phyloP scores from a whole-genome alignment of 2,797 vertebrate species.

The Lutjanus argentimaculatus region DNA sequence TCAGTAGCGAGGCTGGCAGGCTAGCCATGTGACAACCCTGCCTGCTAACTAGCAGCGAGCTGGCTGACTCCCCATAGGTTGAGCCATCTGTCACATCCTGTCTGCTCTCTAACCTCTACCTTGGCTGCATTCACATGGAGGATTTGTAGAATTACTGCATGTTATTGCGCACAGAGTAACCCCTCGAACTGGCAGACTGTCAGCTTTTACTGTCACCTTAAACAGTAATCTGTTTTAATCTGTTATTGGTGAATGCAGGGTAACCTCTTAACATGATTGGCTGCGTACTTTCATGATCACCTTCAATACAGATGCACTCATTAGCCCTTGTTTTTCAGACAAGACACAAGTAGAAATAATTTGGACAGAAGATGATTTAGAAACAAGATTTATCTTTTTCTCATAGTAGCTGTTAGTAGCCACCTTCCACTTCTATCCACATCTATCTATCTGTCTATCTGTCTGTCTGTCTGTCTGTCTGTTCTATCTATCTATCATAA shows the following conservation, averaged over 20 bases:
- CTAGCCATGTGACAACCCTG: slow-evolving; percentile 18
- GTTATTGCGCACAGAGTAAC: slow-evolving; percentile 58
- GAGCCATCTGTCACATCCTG: slow-evolving; percentile 81
- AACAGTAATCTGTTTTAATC: slow-evolving; percentile 67
- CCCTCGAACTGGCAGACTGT: slow-evolving; percentile 44
- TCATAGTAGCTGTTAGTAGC: not conserved
- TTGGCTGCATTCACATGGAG: slow-evolving; percentile 55
- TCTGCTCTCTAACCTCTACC: slow-evolving; percentile 55
- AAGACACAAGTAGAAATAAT: not conserved
- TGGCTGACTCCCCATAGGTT: slow-evolving; percentile 67
- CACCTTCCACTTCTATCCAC: no score
- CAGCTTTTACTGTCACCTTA: slow-evolving; percentile 63
- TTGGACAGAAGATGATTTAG: not conserved
- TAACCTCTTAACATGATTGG: slow-evolving; percentile 56
- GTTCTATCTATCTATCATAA: no score
- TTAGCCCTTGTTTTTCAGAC: not conserved
- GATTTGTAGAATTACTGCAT: slow-evolving; percentile 67
- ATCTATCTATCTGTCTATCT: no score
- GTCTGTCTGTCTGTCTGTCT: no score
- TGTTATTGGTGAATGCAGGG: slow-evolving; percentile 46
- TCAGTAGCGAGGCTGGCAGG: slow-evolving; percentile 27
- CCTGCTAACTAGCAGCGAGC: slow-evolving; percentile 52
- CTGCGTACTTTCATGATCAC: slow-evolving; percentile 9
- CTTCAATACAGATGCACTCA: not conserved
- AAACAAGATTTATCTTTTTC: not conserved